phyloP scores from a whole-genome alignment of 2,113 vertebrate species.

The Lipophrys pholis region DNA sequence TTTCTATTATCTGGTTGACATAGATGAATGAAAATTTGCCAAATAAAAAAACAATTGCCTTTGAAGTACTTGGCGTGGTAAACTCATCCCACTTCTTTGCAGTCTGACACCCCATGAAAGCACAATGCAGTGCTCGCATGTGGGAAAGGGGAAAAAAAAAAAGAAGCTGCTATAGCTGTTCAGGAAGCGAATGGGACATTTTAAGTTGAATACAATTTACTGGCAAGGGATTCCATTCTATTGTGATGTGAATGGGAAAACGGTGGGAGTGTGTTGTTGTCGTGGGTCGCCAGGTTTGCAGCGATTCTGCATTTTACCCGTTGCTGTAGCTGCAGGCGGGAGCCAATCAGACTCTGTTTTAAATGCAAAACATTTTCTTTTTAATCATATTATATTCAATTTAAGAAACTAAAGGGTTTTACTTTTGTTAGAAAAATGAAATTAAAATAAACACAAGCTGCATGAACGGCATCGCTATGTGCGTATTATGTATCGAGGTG shows the following conservation, averaged over 20 bases:
- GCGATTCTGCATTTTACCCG: constrained; percentile 1
- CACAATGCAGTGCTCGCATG: not conserved
- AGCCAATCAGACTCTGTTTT: not conserved
- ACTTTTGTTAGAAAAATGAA: not conserved
- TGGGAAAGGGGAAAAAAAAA: not conserved
- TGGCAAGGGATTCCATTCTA: too few relatives aligned
- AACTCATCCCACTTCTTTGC: not conserved
- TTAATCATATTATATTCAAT: too few relatives aligned
- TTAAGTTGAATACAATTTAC: not conserved
- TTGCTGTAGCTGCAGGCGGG: not conserved
- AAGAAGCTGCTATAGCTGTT: not conserved
- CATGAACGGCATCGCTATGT: too few relatives aligned
- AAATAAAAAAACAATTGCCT: too few relatives aligned
- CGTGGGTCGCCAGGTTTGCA: constrained; percentile 8
- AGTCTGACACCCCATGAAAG: not conserved
- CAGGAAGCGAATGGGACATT: not conserved
- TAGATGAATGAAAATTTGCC: too few relatives aligned
- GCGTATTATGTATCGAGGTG: not conserved
- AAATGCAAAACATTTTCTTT: not conserved
- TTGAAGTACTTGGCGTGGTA: not conserved
- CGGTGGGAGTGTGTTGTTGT: not conserved
- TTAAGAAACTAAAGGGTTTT: not conserved
- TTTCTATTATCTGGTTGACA: too few relatives aligned
- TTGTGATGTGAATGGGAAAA: too few relatives aligned
- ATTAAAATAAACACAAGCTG: not conserved